These are phyloP conservation scores for Pseudomyrmex pallidus DNA, from an alignment of 1,140 invertebrate species.

Conservation along the genomic window DNA sequence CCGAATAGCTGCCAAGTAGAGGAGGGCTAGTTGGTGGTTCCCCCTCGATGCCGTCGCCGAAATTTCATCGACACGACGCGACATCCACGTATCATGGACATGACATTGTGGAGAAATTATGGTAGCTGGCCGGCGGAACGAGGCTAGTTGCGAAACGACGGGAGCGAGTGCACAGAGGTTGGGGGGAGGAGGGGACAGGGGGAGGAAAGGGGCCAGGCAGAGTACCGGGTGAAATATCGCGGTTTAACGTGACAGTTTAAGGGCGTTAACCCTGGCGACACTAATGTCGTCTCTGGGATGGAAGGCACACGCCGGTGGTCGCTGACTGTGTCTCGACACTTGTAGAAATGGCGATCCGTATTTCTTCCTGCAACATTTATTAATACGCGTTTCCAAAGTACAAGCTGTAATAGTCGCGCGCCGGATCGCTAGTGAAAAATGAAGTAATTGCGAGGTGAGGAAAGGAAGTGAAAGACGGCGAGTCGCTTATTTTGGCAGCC, in stretches of 20 bases:
- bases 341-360: conserved; percentile 24
- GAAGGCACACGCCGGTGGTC: conserved; percentile 4
- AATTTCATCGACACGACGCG: conserved; percentile 46
- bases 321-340: neutral
- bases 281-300: conserved; percentile 45
- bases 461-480: neutral
- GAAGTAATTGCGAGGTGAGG: conserved; percentile 6
- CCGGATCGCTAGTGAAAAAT: conserved; percentile 32
- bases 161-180: neutral
- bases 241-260: conserved; percentile 60
- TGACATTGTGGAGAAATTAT: conserved; percentile 58
- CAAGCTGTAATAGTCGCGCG: conserved; percentile 23
- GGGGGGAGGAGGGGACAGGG: no score
- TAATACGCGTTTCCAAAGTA: conserved; percentile 48
- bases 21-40: neutral
- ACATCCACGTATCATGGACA: conserved; percentile 42
- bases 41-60: conserved; percentile 7
- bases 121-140: conserved; percentile 51
- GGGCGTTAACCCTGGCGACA: conserved; percentile 58
- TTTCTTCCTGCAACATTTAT: conserved; percentile 49
- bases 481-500: conserved; percentile 12
- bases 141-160: conserved; percentile 49
- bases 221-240: conserved; percentile 49
- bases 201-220: neutral
- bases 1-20: neutral